Percentiles rank a stretch among this genome's conserved stretches.
Evolutionary conservation across 2,888 invertebrate genomes (phyloP).

Genomic region (Patella pellucida): DNA sequence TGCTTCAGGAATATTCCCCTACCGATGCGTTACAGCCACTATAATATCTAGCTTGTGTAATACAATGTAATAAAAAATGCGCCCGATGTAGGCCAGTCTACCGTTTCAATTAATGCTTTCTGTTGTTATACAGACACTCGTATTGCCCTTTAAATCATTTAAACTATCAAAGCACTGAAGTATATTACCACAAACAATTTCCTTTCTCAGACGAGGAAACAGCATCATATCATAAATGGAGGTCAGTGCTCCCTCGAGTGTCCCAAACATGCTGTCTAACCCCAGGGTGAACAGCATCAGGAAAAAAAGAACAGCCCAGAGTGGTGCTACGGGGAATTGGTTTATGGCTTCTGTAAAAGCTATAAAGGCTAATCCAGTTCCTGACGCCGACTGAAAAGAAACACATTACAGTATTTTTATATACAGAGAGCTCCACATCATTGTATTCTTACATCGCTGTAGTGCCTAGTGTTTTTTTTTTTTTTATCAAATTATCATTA

Average conservation of each 20-base stretch:
- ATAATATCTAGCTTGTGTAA: not conserved
- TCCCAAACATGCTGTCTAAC: constrained; percentile 95
- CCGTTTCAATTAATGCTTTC: not conserved
- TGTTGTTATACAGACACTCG: not conserved
- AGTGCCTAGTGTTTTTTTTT: too few relatives aligned
- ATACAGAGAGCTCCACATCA: too few relatives aligned
- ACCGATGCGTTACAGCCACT: too few relatives aligned
- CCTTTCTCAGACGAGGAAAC: constrained; percentile 73
- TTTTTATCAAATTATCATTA: too few relatives aligned
- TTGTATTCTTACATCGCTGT: too few relatives aligned
- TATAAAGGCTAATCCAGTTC: constrained; percentile 94
- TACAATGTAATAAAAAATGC: not conserved
- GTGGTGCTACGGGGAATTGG: constrained; percentile 91
- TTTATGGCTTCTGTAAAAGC: constrained; percentile 97
- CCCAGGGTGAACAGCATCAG: constrained; percentile 94
- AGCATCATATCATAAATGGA: constrained; percentile 95
- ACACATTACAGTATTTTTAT: not conserved
- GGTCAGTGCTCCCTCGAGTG: constrained; percentile 95
- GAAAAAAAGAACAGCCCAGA: constrained; percentile 97
- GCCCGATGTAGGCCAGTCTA: not conserved
- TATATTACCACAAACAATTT: constrained; percentile 58
- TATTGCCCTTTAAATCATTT: not conserved
- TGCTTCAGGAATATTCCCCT: too few relatives aligned
- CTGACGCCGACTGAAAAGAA: constrained; percentile 87
- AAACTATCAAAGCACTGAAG: not conserved